phyloP scores from a whole-genome alignment of 2,888 invertebrate species.

The Congeria kusceri region DNA sequence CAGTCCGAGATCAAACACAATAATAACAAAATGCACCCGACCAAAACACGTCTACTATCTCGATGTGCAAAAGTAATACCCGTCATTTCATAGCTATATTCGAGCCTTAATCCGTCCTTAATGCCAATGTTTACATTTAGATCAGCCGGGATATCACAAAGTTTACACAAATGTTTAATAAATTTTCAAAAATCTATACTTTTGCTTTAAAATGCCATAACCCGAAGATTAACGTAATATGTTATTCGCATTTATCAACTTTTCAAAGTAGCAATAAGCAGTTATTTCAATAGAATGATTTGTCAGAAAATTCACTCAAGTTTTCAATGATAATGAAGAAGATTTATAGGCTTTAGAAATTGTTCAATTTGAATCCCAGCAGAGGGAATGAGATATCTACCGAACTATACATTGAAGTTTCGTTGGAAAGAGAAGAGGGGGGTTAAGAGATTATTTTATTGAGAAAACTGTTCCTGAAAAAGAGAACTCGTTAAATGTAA shows the following conservation, averaged over 20 bases:
- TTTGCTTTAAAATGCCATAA: constrained; percentile 23
- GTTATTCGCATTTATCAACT: constrained; percentile 47
- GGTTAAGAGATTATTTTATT: too few species aligned
- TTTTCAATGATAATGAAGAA: constrained; percentile 5
- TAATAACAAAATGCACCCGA: too few species aligned
- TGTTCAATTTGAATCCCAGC: not conserved
- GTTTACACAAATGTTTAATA: constrained; percentile 37
- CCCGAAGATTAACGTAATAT: constrained; percentile 23
- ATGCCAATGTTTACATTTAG: not conserved
- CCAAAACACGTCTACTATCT: too few species aligned
- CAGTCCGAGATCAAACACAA: too few species aligned
- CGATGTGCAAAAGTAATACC: not conserved
- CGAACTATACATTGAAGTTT: too few species aligned
- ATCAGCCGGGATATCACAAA: constrained; percentile 4
- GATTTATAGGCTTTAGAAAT: not conserved
- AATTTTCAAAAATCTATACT: constrained; percentile 50
- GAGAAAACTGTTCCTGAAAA: too few species aligned
- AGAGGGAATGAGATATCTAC: too few species aligned
- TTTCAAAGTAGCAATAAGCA: constrained; percentile 26
- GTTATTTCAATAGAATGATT: constrained; percentile 21
- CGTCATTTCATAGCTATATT: not conserved
- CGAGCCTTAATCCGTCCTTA: not conserved
- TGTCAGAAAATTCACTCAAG: constrained; percentile 9
- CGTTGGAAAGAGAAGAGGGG: too few species aligned
- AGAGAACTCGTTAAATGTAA: too few species aligned